A percentile compares a stretch with the other conserved stretches of the same genome.
Evolutionary conservation across 53 echinoderm and acorn worm species (phyloP).

Genomic region (Luidia sarsii): DNA sequence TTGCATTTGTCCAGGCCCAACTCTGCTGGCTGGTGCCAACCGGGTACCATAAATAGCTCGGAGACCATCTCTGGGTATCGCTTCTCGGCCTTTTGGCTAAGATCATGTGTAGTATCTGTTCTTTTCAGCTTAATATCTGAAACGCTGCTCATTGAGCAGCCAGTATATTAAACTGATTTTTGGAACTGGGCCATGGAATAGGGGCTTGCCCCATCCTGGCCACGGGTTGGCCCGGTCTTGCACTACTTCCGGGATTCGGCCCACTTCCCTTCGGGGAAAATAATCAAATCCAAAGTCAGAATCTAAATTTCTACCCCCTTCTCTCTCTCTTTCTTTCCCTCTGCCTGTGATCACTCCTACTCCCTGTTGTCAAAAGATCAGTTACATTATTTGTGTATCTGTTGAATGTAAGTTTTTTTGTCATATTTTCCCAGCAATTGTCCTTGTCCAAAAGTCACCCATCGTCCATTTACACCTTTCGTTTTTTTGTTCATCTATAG

Average conservation of each 20-base stretch:
- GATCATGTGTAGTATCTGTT: slow-evolving; percentile 90
- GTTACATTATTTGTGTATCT: not conserved
- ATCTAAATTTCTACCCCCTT: not conserved
- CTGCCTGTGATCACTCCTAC: too few species aligned
- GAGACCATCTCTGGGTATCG: slow-evolving; percentile 11
- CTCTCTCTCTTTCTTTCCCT: too few species aligned
- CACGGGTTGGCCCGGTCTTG: slow-evolving; percentile 99
- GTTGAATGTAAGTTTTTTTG: too few species aligned
- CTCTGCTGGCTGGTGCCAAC: too few species aligned
- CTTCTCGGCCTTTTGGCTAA: slow-evolving; percentile 86
- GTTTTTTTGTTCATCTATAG: too few species aligned
- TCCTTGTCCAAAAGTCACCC: too few species aligned
- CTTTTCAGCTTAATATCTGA: slow-evolving; percentile 79
- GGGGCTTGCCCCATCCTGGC: slow-evolving; percentile 88
- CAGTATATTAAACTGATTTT: slow-evolving; percentile 76
- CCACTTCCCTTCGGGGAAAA: slow-evolving; percentile 74
- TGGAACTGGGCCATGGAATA: slow-evolving; percentile 74
- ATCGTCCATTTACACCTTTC: too few species aligned
- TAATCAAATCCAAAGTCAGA: slow-evolving; percentile 44
- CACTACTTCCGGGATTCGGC: slow-evolving; percentile 95
- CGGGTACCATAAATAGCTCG: not conserved
- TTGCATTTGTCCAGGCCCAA: too few species aligned
- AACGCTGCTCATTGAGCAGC: slow-evolving; percentile 81
- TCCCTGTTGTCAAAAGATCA: not conserved
- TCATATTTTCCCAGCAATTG: too few species aligned